These are phyloP conservation scores for Seriola rivoliana DNA, from an alignment of 2,113 vertebrate species.

Conservation along the genomic window DNA sequence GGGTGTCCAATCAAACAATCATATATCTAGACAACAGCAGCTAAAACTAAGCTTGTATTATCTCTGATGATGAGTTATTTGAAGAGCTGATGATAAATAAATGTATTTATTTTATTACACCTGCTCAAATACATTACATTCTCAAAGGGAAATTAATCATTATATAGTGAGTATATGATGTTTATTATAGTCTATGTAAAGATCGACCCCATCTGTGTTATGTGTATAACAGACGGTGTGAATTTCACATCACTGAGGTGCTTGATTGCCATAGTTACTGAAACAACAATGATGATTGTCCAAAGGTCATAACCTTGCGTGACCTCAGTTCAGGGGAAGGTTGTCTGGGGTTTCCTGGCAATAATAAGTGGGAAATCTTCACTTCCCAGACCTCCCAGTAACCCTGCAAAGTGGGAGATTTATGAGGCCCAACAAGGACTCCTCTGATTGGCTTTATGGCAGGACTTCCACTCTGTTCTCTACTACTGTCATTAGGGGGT, in stretches of 20 bases:
- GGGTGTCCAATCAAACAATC: neutral
- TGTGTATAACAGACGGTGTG: neutral
- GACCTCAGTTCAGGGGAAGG: conserved; percentile 80
- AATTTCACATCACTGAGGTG: conserved; percentile 16
- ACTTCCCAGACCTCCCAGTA: conserved; percentile 87
- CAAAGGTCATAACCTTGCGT: conserved; percentile 80
- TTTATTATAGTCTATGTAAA: neutral
- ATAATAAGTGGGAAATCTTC: conserved; percentile 86
- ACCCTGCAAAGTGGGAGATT: conserved; percentile 81
- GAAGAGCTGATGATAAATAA: neutral
- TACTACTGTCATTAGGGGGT: conserved; percentile 69
- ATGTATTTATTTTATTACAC: too few relatives aligned
- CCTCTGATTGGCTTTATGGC: conserved; percentile 86
- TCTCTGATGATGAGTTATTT: neutral
- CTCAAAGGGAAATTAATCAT: neutral
- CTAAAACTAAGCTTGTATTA: neutral
- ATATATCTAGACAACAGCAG: neutral
- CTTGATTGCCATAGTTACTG: conserved; percentile 75
- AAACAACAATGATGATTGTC: conserved; percentile 76
- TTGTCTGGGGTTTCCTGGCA: conserved; percentile 79
- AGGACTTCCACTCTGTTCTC: conserved; percentile 81
- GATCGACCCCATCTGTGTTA: neutral
- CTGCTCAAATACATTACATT: neutral
- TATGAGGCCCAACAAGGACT: conserved; percentile 76
- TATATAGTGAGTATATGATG: neutral